Base-by-base conservation (phyloP, 1,140 invertebrate species). In the Linepithema humile region DNA sequence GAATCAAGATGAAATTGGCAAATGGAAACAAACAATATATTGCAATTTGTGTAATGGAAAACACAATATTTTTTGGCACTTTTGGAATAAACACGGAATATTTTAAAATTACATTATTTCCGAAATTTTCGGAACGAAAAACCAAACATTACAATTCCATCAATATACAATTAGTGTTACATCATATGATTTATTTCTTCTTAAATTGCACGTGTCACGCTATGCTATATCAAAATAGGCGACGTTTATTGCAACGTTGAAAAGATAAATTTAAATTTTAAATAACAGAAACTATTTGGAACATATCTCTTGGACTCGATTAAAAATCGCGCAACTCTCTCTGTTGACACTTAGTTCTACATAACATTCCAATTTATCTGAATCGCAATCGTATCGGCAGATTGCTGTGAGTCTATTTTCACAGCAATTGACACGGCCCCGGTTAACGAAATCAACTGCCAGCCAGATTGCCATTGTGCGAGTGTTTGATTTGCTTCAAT, bases 401-500 rank as follows among this genome's bases (percentile, higher is more conserved):
- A 70, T 70, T 70, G 45, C 45, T 73, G 35, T 20, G 50, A 55
- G 35, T 62, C 64, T 32, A 38, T 29, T 45, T 82, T 17, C 32
- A 32, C 57, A 12, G 17, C 23, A 53, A 83, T 84, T 69, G 70
- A 67, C 35, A 64, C 40, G 40, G n/a, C 6, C 20, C 59, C 73
- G 73, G 80, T 85, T 84, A 86, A 84, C 82, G 73, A 80, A 84
- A 80, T 86, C 50, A 45, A 55, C 45, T 65, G 48, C n/a, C 20
- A 23, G 10, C 23, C 23, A 6, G 20, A 35, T 32, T 50, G 32
- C 45, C 15, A 70, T 20, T 35, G 26, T 53, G 12, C 29, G n/a
- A 72, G 55, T 53, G 20, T 17, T 53, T 15, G 20, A 53, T n/a
- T n/a, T n/a, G 26, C 10, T 4, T 73, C 3, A 12, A 40, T 20